Base-by-base conservation (phyloP, 2,888 invertebrate genomes). In the Maniola hyperantus region DNA sequence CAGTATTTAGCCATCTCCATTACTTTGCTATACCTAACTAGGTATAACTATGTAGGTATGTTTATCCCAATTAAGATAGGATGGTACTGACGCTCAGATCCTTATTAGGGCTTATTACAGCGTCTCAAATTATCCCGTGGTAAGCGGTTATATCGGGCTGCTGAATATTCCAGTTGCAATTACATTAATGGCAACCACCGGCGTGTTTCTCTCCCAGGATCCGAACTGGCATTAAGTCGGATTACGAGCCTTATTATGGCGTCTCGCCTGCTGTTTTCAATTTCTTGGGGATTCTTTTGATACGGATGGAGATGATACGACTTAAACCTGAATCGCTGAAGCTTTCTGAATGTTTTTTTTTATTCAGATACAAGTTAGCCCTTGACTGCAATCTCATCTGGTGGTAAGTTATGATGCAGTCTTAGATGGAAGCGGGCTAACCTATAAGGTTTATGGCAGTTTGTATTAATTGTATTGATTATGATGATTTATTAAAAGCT, bases 81-180 rank as follows among this genome's bases (percentile, higher is more conserved):
- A 48, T 48, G 15, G 7, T 48, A 48, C 48, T 48, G 54, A n/a
- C 53, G n/a, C 34, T 54, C 34, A 54, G 33, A 54, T 34, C 15
- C 33, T 55, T 36, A 11, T 55, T 36, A 15, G 15, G 15, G 36
- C 57, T 57, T 42, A 61, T 61, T 34, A 59, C 34, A 51, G 61
- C 18, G 13, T 36, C 60, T 50, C 34, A 61, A 61, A 61, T 61
- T 34, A 61, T 51, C 50, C 48, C 18, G 36, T 36, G 61, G 50
- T 50, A 34, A 48, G 61, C 48, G 50, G 15, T 36, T 51, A 61
- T 61, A 50, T 61, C 61, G 13, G 50, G 36, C 61, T 36, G 61
- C 20, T 80, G 80, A 82, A 82, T 82, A 82, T 82, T 81, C 79
- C 79, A 76, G 76, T 74, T 73, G 77, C 78, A 79, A 82, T 82